Evolutionary conservation across 2,888 invertebrate genomes (phyloP).

Genomic region (Brachypalpus laphriformis): DNA sequence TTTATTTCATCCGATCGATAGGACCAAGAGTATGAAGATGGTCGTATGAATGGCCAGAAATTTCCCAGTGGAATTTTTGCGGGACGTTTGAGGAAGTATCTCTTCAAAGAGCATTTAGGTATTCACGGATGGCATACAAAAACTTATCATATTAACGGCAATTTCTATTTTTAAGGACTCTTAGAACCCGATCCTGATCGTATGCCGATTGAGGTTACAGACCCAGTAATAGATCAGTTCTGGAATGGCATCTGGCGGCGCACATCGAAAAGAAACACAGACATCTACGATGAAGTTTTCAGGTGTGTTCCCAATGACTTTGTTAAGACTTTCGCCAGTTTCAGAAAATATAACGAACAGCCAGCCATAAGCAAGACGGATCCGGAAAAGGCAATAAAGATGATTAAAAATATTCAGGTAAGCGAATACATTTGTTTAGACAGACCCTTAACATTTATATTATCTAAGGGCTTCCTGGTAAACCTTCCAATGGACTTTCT

Average conservation of each 20-base stretch:
- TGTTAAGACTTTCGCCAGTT: conserved; percentile 89
- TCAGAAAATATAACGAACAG: conserved; percentile 90
- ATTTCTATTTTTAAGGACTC: conserved; percentile 80
- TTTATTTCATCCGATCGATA: conserved; percentile 78
- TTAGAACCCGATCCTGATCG: conserved; percentile 83
- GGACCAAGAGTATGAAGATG: conserved; percentile 92
- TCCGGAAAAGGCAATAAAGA: conserved; percentile 88
- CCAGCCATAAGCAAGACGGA: conserved; percentile 89
- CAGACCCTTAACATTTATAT: conserved; percentile 23
- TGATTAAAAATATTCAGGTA: conserved; percentile 89
- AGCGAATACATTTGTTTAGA: neutral
- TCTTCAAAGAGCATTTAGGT: conserved; percentile 97
- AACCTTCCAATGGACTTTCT: conserved; percentile 95
- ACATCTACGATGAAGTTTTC: conserved; percentile 96
- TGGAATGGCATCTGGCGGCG: conserved; percentile 93
- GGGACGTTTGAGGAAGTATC: conserved; percentile 90
- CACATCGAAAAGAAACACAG: conserved; percentile 92
- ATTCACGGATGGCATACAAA: conserved; percentile 81
- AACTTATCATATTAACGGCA: conserved; percentile 76
- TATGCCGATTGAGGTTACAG: conserved; percentile 86
- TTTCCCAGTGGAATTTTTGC: conserved; percentile 94
- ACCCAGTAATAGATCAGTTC: conserved; percentile 92
- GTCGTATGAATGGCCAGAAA: conserved; percentile 91
- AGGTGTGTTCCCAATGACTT: conserved; percentile 94
- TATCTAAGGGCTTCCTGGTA: conserved; percentile 90